Evolutionary conservation across 2,888 invertebrate genomes (phyloP), one percentile per base, ranked within the genome.

Genomic region (Lycocerus yunnanus): DNA sequence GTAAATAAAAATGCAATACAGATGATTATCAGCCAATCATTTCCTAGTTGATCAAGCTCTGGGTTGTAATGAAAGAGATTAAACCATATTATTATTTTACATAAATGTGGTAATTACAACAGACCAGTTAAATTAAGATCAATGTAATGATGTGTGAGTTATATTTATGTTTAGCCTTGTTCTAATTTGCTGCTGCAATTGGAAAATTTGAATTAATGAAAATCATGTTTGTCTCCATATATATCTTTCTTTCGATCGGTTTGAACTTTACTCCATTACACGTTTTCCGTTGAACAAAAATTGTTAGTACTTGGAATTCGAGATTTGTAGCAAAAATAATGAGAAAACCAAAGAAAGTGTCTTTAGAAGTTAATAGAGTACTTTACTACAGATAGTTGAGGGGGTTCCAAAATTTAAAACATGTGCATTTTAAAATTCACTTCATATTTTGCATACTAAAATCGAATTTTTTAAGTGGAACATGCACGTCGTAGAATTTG

Each of bases 91-190:
- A n/a, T 43, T n/a, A 43, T 43, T 43, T n/a, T 43, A 43, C n/a
- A 43, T 43, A 43, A 43, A n/a, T 43, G 43, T n/a, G 43, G n/a
- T 43, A 43, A 43, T 43, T 43, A 43, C 43, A n/a, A 43, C 43
- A 43, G n/a, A 43, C n/a, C 43, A 43, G 43, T 43, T 43, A 43
- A 43, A 43, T 43, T 43, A n/a, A n/a, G 43, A 43, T 43, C 43
- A 43, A 43, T 43, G 43, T 43, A 43, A 43, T 43, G 43, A 43
- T 43, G 43, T 43, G 43, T 43, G 43, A 43, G n/a, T 63, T 18
- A n/a, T 18, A 63, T 63, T 63, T 63, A 63, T 63, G 18, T 43
- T n/a, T 63, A 63, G 20, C 61, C 61, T 63, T 63, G 61, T 63
- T 63, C 61, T 18, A 63, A 18, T 18, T 43, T 63, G 18, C 20